Evolutionary conservation across 2,113 vertebrate species (phyloP).

Genomic region (Platysteira castanea): DNA sequence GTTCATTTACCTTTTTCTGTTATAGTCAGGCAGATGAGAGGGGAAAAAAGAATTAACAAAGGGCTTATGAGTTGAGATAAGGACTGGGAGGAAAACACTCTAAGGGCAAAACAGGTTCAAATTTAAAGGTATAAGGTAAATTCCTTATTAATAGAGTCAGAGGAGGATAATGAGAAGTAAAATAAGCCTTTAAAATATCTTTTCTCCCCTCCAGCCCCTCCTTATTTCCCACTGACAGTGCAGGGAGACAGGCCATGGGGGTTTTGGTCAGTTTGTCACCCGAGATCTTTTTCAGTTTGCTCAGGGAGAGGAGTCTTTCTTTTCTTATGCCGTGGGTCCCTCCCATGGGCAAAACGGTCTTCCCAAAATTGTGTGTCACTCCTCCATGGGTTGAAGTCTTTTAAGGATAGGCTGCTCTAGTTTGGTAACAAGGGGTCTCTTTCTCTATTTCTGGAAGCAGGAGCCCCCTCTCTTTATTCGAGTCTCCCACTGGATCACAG

Average conservation of each 20-base stretch:
- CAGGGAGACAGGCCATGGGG: background rate
- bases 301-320: background rate
- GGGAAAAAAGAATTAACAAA: background rate
- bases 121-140: background rate
- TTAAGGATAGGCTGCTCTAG: background rate
- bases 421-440: background rate
- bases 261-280: background rate
- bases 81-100: background rate
- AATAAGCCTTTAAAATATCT: background rate
- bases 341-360: rapidly evolving
- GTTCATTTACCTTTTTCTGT: background rate
- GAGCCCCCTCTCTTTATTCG: background rate
- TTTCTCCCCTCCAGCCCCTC: background rate
- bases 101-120: background rate
- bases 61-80: background rate
- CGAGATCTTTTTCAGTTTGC: background rate
- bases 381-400: background rate
- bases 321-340: background rate
- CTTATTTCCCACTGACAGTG: rapidly evolving
- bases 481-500: background rate
- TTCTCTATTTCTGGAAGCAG: background rate
- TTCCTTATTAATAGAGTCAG: background rate
- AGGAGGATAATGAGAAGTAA: background rate
- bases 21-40: background rate
- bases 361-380: background rate